Base-by-base conservation (phyloP, 1,140 invertebrate species). In the Frieseomelitta varia region DNA sequence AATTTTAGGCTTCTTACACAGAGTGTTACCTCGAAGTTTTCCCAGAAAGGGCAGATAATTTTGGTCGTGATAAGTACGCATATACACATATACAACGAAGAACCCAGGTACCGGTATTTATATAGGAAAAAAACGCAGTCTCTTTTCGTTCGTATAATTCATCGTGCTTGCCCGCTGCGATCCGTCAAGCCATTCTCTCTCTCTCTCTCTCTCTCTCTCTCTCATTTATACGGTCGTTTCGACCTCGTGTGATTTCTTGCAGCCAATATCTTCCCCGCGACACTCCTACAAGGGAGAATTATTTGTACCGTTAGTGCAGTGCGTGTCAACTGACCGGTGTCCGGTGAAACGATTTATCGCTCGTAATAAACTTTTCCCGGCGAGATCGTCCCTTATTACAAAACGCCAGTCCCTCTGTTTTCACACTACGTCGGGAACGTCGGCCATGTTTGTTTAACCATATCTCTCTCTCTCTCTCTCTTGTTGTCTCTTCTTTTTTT, bases 301-400 rank as follows among this genome's bases (percentile, higher is more conserved):
- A 76, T 81, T 75, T 81, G 80, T 65, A 75, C 71, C 75, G 79
- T 84, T 74, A 79, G 53, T 21, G n/a, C 19, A 72, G 74, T 61
- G 34, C 30, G 56, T 51, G 71, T 84, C 85, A 84, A 82, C 85
- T 58, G 81, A 72, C 78, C 73, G 67, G 63, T 55, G 53, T 39
- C 51, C 15, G 15, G 12, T 10, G 61, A 47, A 39, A 58, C 65
- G 79, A 87, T 84, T 88, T 88, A 88, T 82, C 39, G 74, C 51
- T 58, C 12, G 76, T 86, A 84, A 87, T 84, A 87, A 87, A 78
- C 76, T 82, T 86, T 86, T 87, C 55, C 51, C 73, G 19, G 11
- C 51, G 55, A 47, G 8, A 86, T 87, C 65, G 79, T 63, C 80
- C 68, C 85, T 87, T 86, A 87, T 86, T 86, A 86, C 78, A 63